Evolutionary conservation across 2,888 invertebrate species (phyloP).

Genomic region (Ormyrus thymus): DNA sequence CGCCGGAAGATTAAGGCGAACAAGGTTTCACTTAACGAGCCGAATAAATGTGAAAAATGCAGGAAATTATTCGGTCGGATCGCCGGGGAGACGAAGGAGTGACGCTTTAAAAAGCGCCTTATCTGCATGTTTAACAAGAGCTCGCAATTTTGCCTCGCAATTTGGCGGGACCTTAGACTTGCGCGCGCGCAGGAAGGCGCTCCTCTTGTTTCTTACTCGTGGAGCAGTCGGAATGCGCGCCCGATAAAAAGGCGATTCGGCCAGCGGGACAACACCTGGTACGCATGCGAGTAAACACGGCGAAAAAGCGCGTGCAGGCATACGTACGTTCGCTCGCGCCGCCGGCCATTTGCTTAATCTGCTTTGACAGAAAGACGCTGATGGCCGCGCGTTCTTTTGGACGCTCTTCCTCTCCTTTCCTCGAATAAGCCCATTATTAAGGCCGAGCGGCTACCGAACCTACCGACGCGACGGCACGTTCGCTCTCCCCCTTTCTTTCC

Average conservation of each 20-base stretch:
- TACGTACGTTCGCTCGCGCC: slow-evolving; percentile 18
- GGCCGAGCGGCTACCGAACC: slow-evolving; percentile 3
- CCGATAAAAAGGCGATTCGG: slow-evolving; percentile 45
- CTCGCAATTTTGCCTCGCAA: slow-evolving; percentile 14
- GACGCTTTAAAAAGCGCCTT: not conserved
- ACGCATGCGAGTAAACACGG: slow-evolving; percentile 44
- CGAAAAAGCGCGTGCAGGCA: slow-evolving; percentile 57
- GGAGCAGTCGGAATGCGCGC: slow-evolving; percentile 40
- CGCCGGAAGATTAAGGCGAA: too few species aligned
- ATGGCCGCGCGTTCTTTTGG: not conserved
- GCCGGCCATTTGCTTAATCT: slow-evolving; percentile 68
- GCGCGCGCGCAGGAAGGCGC: not conserved
- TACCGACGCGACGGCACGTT: not conserved
- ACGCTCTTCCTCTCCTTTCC: not conserved
- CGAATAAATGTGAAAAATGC: too few species aligned
- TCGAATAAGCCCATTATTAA: slow-evolving; percentile 32
- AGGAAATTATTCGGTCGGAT: too few species aligned
- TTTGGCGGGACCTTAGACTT: too few species aligned
- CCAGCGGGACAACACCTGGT: slow-evolving; percentile 41
- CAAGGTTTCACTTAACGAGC: too few species aligned
- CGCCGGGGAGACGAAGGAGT: too few species aligned
- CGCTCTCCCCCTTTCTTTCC: not conserved
- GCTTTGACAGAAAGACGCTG: slow-evolving; percentile 70
- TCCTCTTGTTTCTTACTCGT: not conserved
- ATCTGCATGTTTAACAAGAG: slow-evolving; percentile 34